phyloP scores from a whole-genome alignment of 2,797 vertebrate species.

The Poeciliopsis turneri region DNA sequence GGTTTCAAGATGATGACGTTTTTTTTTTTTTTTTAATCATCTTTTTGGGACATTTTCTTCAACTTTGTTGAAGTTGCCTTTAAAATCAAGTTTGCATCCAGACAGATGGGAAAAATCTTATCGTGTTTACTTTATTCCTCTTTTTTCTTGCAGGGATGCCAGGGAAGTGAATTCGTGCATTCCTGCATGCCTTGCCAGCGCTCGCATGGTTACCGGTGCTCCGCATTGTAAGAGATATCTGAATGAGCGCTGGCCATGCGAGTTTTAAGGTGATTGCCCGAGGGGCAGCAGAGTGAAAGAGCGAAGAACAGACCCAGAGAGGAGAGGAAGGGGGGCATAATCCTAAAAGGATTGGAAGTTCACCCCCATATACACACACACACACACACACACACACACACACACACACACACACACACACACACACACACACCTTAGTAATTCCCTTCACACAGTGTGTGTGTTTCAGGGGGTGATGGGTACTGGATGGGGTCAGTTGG shows the following conservation, averaged over 20 bases:
- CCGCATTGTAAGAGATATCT: constrained; percentile 92
- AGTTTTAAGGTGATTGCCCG: constrained; percentile 94
- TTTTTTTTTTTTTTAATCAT: background rate
- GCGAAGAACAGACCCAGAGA: constrained; percentile 71
- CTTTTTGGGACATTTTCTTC: background rate
- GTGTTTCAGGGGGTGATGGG: constrained; percentile 64
- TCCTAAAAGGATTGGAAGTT: constrained; percentile 84
- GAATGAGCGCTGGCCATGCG: constrained; percentile 93
- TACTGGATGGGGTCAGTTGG: constrained; percentile 68
- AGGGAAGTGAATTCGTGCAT: constrained; percentile 90
- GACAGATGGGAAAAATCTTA: constrained; percentile 37
- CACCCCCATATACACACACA: constrained; percentile 50
- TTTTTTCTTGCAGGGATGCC: constrained; percentile 65
- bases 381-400: no score
- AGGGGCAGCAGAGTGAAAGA: constrained; percentile 85
- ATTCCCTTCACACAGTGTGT: constrained; percentile 46
- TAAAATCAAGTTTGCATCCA: background rate
- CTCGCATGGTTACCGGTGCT: constrained; percentile 94
- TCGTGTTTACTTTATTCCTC: constrained; percentile 24
- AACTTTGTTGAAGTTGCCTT: background rate
- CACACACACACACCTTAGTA: constrained; percentile 33
- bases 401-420: constrained; percentile 29
- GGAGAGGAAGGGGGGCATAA: constrained; percentile 69
- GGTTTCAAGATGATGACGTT: background rate
- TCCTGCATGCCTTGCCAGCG: constrained; percentile 89